These are phyloP conservation scores for Amphimallon solstitiale DNA, from an alignment of 2,888 invertebrate genomes.

Conservation along the genomic window DNA sequence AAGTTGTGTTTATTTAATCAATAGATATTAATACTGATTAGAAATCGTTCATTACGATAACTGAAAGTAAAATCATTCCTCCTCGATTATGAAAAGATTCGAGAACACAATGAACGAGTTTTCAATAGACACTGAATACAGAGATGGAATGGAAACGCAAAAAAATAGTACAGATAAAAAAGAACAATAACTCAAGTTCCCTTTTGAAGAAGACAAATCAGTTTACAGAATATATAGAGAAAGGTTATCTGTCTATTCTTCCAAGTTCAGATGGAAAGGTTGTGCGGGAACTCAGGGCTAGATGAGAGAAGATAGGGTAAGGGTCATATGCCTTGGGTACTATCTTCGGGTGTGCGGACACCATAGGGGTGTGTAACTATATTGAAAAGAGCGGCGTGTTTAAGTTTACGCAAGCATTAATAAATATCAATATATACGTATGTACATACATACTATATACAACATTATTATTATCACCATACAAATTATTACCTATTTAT, in stretches of 20 bases:
- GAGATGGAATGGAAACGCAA: constrained; percentile 24
- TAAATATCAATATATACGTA: no score
- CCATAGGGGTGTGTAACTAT: constrained; percentile 47
- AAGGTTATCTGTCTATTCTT: constrained; percentile 51
- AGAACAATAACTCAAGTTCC: constrained; percentile 46
- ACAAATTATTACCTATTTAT: no score
- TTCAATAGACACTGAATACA: constrained; percentile 1
- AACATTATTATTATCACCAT: no score
- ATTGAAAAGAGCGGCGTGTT: constrained; percentile 41
- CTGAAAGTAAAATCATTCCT: background rate
- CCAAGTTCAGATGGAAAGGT: constrained; percentile 47
- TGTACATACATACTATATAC: no score
- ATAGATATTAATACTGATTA: no score
- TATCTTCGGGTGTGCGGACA: constrained; percentile 34
- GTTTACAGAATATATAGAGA: constrained; percentile 50
- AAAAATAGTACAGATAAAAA: constrained; percentile 45
- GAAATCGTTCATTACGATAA: no score
- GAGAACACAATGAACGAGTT: background rate
- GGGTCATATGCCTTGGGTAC: constrained; percentile 42
- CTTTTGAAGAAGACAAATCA: constrained; percentile 51
- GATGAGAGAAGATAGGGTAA: constrained; percentile 49
- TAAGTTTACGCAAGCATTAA: no score
- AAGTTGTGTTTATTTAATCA: no score
- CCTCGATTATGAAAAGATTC: background rate
- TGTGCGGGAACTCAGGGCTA: constrained; percentile 45